Evolutionary conservation across 2,113 vertebrate genomes (phyloP), one percentile per base, ranked within the genome.

Genomic region (Myiozetetes cayanensis): DNA sequence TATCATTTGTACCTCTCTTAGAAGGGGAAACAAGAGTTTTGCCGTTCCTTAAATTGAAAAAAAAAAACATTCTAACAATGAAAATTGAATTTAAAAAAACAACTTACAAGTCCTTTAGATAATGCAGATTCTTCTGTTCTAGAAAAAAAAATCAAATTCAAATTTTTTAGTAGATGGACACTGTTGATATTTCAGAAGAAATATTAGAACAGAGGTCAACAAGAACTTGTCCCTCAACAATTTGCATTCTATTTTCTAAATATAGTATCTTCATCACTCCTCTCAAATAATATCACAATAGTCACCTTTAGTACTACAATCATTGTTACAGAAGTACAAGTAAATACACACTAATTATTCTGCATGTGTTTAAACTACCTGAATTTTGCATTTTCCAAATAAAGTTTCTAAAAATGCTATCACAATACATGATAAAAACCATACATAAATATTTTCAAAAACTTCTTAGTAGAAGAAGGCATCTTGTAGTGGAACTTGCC

Each of bases 61-160:
- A 62, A 72, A 28, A 6, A 56, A 70, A 41, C 46, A 70, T 62
- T 80, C 3, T 43, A 77, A 56, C 20, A 63, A 0, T 27, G 35
- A 83, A 77, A 78, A 67, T 39, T 28, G 47, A 37, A 87, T 93
- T 83, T 22, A 17, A 86, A 73, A 47, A 65, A 62, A 5, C 10
- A 85, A 97, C 98, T 98, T 98, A 99, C 99, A 97, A 99, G 96
- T 97, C 99, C 99, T 99, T 99, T 99, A 61, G 98, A 98, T 93
- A 98, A 97, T 91, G 98, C 37, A 14, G 99, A 98, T 97, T 99
- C 99, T 94, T 99, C 99, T 95, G 98, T 99, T 97, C 99, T 99
- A 97, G 71, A 97, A 94, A 96, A 86, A 92, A 93, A 86, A 93
- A 90, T 85, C 35, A 96, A 56, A 85, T 50, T 71, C 43, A 63